phyloP scores from a whole-genome alignment of 2,113 vertebrate genomes.

The Myiagra hebetior region DNA sequence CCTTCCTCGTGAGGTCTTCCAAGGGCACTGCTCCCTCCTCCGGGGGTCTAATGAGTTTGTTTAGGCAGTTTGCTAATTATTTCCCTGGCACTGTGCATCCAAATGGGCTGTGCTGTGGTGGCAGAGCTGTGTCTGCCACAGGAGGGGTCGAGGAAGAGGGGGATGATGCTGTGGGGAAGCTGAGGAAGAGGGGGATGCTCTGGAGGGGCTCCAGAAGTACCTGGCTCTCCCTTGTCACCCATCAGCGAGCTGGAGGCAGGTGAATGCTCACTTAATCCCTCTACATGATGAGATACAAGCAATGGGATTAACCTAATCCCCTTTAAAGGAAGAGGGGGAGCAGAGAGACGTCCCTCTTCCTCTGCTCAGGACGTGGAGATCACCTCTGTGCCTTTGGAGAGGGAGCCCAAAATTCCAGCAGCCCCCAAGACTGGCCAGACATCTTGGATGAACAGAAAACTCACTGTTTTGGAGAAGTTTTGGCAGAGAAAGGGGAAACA shows the following conservation, averaged over 20 bases:
- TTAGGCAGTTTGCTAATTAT: conserved; percentile 6
- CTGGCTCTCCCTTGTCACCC: not conserved
- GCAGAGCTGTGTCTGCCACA: not conserved
- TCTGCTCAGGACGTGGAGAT: accelerated
- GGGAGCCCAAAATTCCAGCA: not conserved
- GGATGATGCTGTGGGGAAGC: not conserved
- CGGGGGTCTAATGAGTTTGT: not conserved
- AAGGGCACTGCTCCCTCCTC: not conserved
- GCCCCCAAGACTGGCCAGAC: not conserved
- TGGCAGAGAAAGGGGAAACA: not conserved
- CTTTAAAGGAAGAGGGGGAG: not conserved
- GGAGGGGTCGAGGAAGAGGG: not conserved
- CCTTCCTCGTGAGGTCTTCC: not conserved
- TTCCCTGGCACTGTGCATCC: not conserved
- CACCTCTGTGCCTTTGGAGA: not conserved
- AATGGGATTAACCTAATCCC: not conserved
- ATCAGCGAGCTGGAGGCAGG: not conserved
- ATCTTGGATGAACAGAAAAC: not conserved
- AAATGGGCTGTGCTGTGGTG: not conserved
- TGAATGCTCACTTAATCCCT: not conserved
- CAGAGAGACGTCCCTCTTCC: accelerated
- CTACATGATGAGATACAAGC: not conserved
- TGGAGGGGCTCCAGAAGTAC: not conserved
- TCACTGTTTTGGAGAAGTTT: not conserved
- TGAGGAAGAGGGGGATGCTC: not conserved